Evolutionary conservation across 2,113 vertebrate genomes (phyloP), one percentile per base, ranked within the genome.

Genomic region (Corydoras sp.): DNA sequence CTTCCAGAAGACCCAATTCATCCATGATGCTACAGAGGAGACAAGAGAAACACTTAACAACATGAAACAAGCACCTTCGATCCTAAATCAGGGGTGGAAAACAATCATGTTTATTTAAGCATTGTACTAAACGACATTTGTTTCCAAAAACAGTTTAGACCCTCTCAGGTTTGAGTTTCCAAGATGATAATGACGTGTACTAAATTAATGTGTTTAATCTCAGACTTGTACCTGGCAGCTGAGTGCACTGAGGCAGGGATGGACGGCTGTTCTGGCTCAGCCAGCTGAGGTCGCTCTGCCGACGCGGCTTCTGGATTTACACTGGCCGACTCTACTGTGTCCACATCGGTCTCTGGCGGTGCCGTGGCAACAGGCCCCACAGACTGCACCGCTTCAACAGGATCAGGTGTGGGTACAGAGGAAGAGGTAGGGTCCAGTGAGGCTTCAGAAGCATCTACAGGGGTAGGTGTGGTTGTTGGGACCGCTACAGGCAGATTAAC

Each of bases 1-100:
- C 87, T 77, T 91, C 89, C 72, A 90, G 81, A 58, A 90, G 83
- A 64, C 86, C 85, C 68, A 89, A 77, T 30, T 91, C 89, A 74
- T 90, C 88, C 15, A 80, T 79, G 10, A 86, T 77, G 75, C 88
- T 88, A 63, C 65, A 54, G 48, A 77, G 9, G 58, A 76, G 69
- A 8, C 0, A 24, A 24, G 18, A 24, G 18, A 24, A 24, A 24
- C 18, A 24, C 18, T 24, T 24, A 24, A 24, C 18, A 24, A 24
- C 18, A 24, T 24, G 18, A 24, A 24, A 24, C 18, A 24, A 24
- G 18, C 18, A 24, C 18, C 18, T 1, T 24, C 18, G 18, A 24
- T 24, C 18, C 18, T 24, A 24, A 24, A 24, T 24, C 18, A 24
- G 18, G 18, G 2, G 18, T 24, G 18, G 18, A 24, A 24, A 24